Conservation (phyloP, 1,140 invertebrate genomes). For the Adelges cooleyi region DNA sequence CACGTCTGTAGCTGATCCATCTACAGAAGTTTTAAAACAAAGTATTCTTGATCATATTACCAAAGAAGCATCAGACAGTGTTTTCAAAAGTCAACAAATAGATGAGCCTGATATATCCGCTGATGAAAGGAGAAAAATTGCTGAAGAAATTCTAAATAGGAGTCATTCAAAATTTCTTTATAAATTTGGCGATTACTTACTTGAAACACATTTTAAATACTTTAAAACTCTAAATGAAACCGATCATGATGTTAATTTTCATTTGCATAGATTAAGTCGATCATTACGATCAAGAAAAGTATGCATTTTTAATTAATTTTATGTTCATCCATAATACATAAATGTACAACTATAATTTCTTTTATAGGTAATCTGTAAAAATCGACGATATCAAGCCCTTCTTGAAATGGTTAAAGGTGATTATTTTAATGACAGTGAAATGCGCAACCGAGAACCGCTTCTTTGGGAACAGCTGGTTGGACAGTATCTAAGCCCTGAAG, state of each 20-base stretch:
- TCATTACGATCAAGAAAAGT: conserved; percentile 20
- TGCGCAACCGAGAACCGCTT: conserved; percentile 81
- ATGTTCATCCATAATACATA: too few relatives aligned
- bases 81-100: conserved; percentile 54
- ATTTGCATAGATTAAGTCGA: conserved; percentile 14
- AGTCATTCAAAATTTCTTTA: conserved; percentile 57
- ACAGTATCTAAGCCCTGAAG: conserved; percentile 64
- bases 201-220: conserved; percentile 51
- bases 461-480: conserved; percentile 81
- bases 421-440: conserved; percentile 84
- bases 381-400: conserved; percentile 71
- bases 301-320: background rate
- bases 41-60: conserved; percentile 31
- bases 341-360: background rate
- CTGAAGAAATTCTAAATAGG: conserved; percentile 49
- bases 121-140: conserved; percentile 57
- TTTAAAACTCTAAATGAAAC: conserved; percentile 43
- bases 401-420: conserved; percentile 57
- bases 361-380: conserved; percentile 51
- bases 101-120: conserved; percentile 57
- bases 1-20: background rate
- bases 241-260: conserved; percentile 32
- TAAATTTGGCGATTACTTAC: conserved; percentile 63
- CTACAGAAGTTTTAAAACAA: background rate
- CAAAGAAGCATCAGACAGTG: conserved; percentile 26